Percentiles rank a stretch among this genome's conserved stretches.
These are phyloP conservation scores for Eledona agricola DNA, from an alignment of 2,888 invertebrate genomes.

Conservation along the genomic window DNA sequence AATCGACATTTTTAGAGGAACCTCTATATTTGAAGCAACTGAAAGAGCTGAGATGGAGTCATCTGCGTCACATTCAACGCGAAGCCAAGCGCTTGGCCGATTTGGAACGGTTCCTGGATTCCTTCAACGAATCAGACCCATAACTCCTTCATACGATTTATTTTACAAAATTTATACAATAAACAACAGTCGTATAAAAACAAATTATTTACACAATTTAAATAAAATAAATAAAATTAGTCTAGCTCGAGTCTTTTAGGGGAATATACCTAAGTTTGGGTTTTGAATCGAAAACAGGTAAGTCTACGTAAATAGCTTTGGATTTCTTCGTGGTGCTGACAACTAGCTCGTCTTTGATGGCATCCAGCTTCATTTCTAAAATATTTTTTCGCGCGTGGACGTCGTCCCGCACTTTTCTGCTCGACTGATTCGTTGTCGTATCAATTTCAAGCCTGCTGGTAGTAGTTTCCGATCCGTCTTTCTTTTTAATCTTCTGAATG, in stretches of 20 bases:
- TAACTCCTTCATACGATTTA: slow-evolving; percentile 20
- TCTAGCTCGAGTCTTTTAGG: slow-evolving; percentile 31
- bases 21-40: slow-evolving; percentile 60
- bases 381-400: slow-evolving; percentile 40
- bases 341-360: slow-evolving; percentile 37
- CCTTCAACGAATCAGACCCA: slow-evolving; percentile 40
- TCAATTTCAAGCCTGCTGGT: slow-evolving; percentile 5
- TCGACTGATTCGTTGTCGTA: slow-evolving; percentile 23
- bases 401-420: slow-evolving; percentile 45
- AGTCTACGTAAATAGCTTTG: slow-evolving; percentile 57
- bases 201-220: slow-evolving; percentile 35
- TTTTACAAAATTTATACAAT: slow-evolving; percentile 40
- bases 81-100: slow-evolving; percentile 62
- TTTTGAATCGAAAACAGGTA: slow-evolving; percentile 58
- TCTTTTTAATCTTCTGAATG: slow-evolving; percentile 58
- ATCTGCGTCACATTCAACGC: slow-evolving; percentile 62
- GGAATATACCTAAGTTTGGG: slow-evolving; percentile 59
- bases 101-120: slow-evolving; percentile 61
- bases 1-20: slow-evolving; percentile 43
- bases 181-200: slow-evolving; percentile 33
- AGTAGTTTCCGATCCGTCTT: slow-evolving; percentile 40
- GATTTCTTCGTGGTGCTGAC: slow-evolving; percentile 40
- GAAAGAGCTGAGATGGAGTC: slow-evolving; percentile 62
- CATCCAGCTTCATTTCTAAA: slow-evolving; percentile 35
- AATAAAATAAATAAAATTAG: slow-evolving; percentile 33